These are phyloP conservation scores for Busseola fusca DNA, from an alignment of 2,888 invertebrate genomes.

Conservation along the genomic window DNA sequence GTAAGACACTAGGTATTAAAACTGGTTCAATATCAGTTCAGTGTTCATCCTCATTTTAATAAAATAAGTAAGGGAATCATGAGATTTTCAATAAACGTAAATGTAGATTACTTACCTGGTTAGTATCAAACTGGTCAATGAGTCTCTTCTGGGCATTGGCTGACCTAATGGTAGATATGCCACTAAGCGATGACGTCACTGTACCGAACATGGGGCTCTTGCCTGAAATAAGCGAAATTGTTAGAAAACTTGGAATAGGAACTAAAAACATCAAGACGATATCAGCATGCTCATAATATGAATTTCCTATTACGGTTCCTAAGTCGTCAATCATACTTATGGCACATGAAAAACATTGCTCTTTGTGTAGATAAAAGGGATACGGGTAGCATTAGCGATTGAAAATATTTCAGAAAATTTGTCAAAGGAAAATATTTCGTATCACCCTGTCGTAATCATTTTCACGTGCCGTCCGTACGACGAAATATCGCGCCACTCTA, in stretches of 20 bases:
- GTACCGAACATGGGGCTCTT: conserved; percentile 95
- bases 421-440: conserved; percentile 14
- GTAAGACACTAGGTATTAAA: background rate
- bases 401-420: conserved; percentile 26
- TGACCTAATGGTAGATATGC: conserved; percentile 93
- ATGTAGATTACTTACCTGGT: conserved; percentile 86
- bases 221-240: conserved; percentile 81
- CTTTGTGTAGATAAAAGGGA: background rate
- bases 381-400: conserved; percentile 8
- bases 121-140: conserved; percentile 89
- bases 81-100: background rate
- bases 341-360: conserved; percentile 11
- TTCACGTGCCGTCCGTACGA: background rate
- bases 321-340: conserved; percentile 10
- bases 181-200: conserved; percentile 92
- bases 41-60: background rate
- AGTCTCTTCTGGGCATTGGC: conserved; percentile 91
- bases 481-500: background rate
- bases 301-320: background rate
- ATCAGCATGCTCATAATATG: background rate
- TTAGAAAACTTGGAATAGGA: background rate
- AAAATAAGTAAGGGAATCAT: background rate
- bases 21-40: background rate
- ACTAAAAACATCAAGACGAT: background rate
- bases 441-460: background rate